phyloP scores from a whole-genome alignment of 2,888 invertebrate species.

The Callinectes sapidus region DNA sequence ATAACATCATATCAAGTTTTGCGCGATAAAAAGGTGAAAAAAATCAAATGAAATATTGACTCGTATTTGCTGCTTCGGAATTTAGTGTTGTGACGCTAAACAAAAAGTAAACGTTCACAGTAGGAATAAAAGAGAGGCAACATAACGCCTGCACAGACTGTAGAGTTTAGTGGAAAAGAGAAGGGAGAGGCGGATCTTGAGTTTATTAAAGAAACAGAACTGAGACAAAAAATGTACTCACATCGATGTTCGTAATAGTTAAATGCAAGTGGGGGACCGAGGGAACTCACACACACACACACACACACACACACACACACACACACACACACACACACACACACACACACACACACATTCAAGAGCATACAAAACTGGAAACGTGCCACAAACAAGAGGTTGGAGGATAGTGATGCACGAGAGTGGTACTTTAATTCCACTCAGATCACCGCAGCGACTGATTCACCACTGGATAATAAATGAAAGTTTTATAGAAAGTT shows the following conservation, averaged over 20 bases:
- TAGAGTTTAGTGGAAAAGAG: background rate
- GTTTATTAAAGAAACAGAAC: background rate
- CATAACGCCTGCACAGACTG: background rate
- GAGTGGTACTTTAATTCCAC: background rate
- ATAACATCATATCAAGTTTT: background rate
- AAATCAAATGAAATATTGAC: background rate
- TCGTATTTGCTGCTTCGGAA: background rate
- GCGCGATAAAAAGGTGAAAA: background rate
- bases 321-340: constrained; percentile 25
- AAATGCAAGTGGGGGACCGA: background rate
- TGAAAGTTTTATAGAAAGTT: background rate
- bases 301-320: constrained; percentile 25
- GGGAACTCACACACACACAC: background rate
- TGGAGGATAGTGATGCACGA: background rate
- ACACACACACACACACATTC: background rate
- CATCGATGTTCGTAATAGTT: background rate
- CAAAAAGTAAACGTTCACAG: background rate
- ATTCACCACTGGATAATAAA: background rate
- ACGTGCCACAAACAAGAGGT: background rate
- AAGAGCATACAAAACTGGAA: background rate
- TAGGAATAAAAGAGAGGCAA: background rate
- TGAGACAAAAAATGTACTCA: background rate
- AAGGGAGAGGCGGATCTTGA: background rate
- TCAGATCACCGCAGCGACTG: background rate
- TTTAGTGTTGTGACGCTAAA: background rate